Evolutionary conservation across 2,888 invertebrate genomes (phyloP).

Genomic region (Bombyx huttoni): DNA sequence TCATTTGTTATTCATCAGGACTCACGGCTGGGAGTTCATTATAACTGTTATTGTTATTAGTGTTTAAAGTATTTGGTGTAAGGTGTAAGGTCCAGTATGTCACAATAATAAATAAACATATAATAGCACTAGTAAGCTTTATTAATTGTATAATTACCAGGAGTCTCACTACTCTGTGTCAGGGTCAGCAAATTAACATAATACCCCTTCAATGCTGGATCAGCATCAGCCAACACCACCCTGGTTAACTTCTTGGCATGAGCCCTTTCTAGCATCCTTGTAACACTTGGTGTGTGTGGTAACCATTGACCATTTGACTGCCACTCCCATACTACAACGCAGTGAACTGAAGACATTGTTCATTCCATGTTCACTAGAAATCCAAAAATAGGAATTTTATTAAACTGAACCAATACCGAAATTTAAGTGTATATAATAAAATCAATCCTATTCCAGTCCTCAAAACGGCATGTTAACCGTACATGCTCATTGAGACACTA

Average conservation of each 20-base stretch:
- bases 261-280: constrained; percentile 87
- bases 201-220: constrained; percentile 83
- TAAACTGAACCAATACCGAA: too few species aligned
- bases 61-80: too few species aligned
- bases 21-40: too few species aligned
- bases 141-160: constrained; percentile 23
- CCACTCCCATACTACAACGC: constrained; percentile 88
- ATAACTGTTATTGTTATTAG: too few species aligned
- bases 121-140: not conserved
- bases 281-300: constrained; percentile 88
- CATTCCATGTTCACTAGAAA: constrained; percentile 7
- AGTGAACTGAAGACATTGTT: constrained; percentile 75
- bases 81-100: too few species aligned
- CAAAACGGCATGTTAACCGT: too few species aligned
- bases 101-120: too few species aligned
- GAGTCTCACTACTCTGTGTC: constrained; percentile 78
- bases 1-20: too few species aligned
- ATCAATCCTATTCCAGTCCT: too few species aligned
- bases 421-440: too few species aligned
- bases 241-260: constrained; percentile 86
- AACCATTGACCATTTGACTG: constrained; percentile 81
- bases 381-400: too few species aligned
- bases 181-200: constrained; percentile 83
- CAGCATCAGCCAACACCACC: constrained; percentile 89
- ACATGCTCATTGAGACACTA: too few species aligned